phyloP scores from a whole-genome alignment of 2,113 vertebrate genomes.

The Muntiacus muntjak region DNA sequence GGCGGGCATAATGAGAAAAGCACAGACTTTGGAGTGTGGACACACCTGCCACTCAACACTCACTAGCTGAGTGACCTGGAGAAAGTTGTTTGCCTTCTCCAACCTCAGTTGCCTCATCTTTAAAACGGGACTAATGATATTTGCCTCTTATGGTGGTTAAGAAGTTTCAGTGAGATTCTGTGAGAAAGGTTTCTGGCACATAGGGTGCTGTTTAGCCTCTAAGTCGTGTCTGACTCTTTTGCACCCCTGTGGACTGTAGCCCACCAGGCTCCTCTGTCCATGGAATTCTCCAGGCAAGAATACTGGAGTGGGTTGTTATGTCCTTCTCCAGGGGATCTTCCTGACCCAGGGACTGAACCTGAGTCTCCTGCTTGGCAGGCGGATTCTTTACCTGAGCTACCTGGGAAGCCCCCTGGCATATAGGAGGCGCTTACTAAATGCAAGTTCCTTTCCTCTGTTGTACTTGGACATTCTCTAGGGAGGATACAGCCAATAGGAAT shows the following conservation, averaged over 20 bases:
- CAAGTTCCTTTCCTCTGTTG: neutral
- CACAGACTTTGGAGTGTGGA: neutral
- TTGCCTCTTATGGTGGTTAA: neutral
- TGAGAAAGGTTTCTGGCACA: neutral
- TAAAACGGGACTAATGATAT: conserved; percentile 3
- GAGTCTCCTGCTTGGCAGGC: neutral
- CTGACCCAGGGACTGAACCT: neutral
- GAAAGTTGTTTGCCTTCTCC: neutral
- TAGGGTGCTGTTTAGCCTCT: neutral
- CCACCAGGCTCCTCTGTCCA: neutral
- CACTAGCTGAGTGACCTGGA: neutral
- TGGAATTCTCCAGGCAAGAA: neutral
- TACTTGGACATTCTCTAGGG: neutral
- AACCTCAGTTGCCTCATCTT: neutral
- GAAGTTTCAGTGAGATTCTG: neutral
- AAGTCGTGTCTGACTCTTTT: neutral
- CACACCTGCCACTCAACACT: neutral
- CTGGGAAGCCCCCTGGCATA: neutral
- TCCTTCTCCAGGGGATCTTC: neutral
- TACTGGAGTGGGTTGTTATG: neutral
- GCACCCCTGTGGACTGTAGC: neutral
- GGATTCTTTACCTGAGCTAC: neutral
- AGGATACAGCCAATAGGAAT: neutral
- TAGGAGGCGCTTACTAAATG: neutral
- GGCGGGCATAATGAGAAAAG: neutral